These are phyloP conservation scores for Meiosimyza decipiens DNA, from an alignment of 2,888 invertebrate species.

Conservation along the genomic window DNA sequence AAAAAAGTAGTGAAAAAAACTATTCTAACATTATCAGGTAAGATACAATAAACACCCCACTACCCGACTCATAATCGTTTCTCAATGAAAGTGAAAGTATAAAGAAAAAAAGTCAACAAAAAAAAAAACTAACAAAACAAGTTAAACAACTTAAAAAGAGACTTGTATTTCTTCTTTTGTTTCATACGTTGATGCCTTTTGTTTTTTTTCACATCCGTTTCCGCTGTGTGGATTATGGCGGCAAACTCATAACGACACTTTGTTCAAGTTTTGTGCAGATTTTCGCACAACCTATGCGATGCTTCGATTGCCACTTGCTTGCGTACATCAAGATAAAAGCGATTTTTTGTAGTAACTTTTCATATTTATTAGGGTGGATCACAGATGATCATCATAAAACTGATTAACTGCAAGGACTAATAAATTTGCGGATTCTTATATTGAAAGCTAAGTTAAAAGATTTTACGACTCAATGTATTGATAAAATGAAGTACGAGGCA, in stretches of 20 bases:
- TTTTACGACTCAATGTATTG: too few species aligned
- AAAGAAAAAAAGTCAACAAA: background rate
- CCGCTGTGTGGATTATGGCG: background rate
- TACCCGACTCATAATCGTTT: background rate
- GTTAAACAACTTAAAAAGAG: background rate
- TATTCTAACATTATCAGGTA: too few species aligned
- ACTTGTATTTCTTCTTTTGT: background rate
- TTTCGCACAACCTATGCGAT: background rate
- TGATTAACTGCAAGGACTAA: too few species aligned
- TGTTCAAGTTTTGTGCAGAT: constrained; percentile 1
- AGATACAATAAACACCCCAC: too few species aligned
- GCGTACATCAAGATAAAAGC: too few species aligned
- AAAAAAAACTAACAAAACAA: background rate
- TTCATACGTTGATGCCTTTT: constrained; percentile 4
- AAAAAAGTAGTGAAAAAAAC: background rate
- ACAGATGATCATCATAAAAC: too few species aligned
- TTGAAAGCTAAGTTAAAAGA: too few species aligned
- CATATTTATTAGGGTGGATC: too few species aligned
- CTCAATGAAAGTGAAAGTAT: background rate
- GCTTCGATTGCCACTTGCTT: constrained; percentile 1
- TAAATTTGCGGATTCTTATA: too few species aligned
- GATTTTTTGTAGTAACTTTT: too few species aligned
- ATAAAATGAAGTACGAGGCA: too few species aligned
- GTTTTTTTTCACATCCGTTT: constrained; percentile 14
- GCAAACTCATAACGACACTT: constrained; percentile 22